Evolutionary conservation across 2,113 vertebrate genomes (phyloP).

Genomic region (Bubalus kerabau): DNA sequence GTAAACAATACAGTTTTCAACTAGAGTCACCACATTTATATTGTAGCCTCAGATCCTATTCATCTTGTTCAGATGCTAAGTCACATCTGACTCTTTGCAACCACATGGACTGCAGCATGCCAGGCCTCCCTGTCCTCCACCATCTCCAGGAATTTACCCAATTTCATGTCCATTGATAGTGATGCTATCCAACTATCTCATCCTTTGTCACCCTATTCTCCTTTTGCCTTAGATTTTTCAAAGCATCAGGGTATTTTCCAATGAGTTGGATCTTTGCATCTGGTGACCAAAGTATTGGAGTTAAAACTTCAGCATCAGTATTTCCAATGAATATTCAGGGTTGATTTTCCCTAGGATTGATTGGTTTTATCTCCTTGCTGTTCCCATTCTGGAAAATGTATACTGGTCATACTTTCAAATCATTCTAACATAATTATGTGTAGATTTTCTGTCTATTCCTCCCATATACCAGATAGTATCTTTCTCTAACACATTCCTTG

Average conservation of each 20-base stretch:
- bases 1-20: not conserved
- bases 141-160: not conserved
- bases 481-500: conserved; percentile 1
- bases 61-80: not conserved
- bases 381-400: not conserved
- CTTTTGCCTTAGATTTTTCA: not conserved
- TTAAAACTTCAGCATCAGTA: not conserved
- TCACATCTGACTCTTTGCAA: not conserved
- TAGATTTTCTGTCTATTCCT: not conserved
- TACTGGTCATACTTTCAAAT: not conserved
- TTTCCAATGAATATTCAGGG: too few species aligned
- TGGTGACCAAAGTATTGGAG: not conserved
- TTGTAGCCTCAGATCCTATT: not conserved
- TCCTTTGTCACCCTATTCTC: not conserved
- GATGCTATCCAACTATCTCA: not conserved
- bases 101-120: not conserved
- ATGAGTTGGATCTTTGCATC: not conserved
- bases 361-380: not conserved
- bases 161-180: not conserved
- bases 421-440: not conserved
- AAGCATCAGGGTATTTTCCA: not conserved
- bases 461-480: not conserved
- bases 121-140: not conserved
- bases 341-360: too few species aligned
- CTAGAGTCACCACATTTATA: not conserved